Evolutionary conservation across 2,113 vertebrate species (phyloP).

Genomic region (chimpanzee (Pan troglodytes)): DNA sequence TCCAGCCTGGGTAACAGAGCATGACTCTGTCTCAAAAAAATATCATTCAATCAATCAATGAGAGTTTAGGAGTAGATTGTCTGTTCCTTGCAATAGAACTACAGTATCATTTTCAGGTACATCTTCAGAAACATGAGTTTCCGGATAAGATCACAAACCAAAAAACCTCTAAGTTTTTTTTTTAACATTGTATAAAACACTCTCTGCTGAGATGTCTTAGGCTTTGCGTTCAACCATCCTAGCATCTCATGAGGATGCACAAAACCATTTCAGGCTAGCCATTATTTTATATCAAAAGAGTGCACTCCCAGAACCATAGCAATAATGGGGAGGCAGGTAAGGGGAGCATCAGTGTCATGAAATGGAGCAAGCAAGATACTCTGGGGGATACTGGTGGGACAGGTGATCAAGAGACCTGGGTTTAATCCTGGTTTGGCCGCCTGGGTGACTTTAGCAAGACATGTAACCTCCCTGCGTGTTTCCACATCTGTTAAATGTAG

Average conservation of each 20-base stretch:
- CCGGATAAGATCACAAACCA: not conserved
- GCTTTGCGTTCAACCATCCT: not conserved
- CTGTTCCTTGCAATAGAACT: not conserved
- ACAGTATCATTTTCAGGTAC: not conserved
- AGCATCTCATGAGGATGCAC: not conserved
- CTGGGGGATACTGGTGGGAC: not conserved
- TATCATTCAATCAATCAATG: not conserved
- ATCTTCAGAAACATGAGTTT: constrained; percentile 37
- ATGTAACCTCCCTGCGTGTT: not conserved
- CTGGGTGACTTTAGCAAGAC: constrained; percentile 25
- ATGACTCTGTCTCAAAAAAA: too few relatives aligned
- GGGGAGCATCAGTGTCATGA: not conserved
- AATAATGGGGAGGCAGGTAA: not conserved
- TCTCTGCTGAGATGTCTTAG: not conserved
- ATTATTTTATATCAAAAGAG: constrained; percentile 46
- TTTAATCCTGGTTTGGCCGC: constrained; percentile 29
- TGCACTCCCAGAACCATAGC: not conserved
- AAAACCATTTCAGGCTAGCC: not conserved
- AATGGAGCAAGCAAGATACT: not conserved
- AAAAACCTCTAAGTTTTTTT: not conserved
- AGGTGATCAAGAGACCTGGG: not conserved
- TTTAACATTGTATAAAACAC: not conserved
- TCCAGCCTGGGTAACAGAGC: too few relatives aligned
- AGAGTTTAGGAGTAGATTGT: not conserved
- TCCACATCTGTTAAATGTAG: constrained; percentile 17